Conservation (phyloP, 1,140 invertebrate species). For the Tetramorium parvispinum region DNA sequence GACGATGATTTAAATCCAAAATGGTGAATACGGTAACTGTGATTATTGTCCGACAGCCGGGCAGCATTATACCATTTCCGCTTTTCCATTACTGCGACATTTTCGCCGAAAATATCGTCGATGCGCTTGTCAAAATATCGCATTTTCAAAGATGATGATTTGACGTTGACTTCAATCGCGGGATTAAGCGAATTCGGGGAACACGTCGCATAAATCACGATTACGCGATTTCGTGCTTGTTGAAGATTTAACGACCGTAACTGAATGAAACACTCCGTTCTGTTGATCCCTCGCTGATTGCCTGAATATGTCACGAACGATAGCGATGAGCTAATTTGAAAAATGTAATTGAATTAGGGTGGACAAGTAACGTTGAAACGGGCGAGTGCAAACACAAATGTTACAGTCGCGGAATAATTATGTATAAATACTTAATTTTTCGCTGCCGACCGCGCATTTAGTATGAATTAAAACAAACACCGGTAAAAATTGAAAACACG, state of each 20-base stretch:
- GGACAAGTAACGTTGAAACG: background rate
- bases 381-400: background rate
- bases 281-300: slow-evolving; percentile 23
- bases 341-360: slow-evolving; percentile 41
- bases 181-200: background rate
- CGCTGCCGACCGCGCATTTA: background rate
- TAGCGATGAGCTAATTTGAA: slow-evolving; percentile 15
- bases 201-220: slow-evolving; percentile 3
- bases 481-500: slow-evolving; percentile 47
- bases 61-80: slow-evolving; percentile 31
- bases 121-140: slow-evolving; percentile 35
- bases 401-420: slow-evolving; percentile 12
- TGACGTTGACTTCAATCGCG: slow-evolving; percentile 22
- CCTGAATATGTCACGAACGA: slow-evolving; percentile 15
- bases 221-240: background rate
- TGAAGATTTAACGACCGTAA: slow-evolving; percentile 19
- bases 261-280: background rate
- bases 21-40: background rate
- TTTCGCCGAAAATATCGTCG: slow-evolving; percentile 21
- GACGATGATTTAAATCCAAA: slow-evolving; percentile 53
- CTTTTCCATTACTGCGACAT: slow-evolving; percentile 37
- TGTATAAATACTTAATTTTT: slow-evolving; percentile 48
- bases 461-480: slow-evolving; percentile 47
- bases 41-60: slow-evolving; percentile 32
- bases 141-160: slow-evolving; percentile 9